These are phyloP conservation scores for Lophochroa leadbeateri DNA, from an alignment of 2,113 vertebrate species.

Conservation along the genomic window DNA sequence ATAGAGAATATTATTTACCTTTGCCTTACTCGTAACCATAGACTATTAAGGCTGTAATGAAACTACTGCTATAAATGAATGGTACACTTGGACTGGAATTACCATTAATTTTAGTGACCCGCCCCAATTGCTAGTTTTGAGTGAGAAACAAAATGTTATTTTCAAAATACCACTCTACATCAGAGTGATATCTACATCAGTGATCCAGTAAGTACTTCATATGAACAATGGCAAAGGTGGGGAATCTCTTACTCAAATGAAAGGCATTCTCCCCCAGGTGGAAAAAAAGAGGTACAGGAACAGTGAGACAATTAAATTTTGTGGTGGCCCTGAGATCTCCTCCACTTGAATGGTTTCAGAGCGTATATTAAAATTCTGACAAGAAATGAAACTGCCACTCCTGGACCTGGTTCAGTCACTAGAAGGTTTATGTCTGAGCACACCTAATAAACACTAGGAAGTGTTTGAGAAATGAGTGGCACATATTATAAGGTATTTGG, in stretches of 20 bases:
- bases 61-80: not conserved
- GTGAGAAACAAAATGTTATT: rapidly evolving
- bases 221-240: not conserved
- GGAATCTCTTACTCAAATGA: not conserved
- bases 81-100: not conserved
- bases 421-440: not conserved
- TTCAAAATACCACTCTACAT: not conserved
- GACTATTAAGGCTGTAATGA: not conserved
- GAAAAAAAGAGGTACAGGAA: not conserved
- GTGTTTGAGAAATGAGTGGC: not conserved
- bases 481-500: not conserved
- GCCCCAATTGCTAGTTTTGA: not conserved
- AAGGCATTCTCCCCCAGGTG: not conserved
- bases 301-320: not conserved
- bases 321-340: not conserved
- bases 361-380: not conserved
- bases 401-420: not conserved
- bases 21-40: not conserved
- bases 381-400: not conserved
- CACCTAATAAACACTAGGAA: not conserved
- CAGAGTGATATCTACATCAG: not conserved
- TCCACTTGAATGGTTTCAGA: not conserved
- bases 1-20: not conserved
- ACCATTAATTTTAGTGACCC: rapidly evolving
- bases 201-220: not conserved